Evolutionary conservation across 2,888 invertebrate species (phyloP), one percentile per base, ranked within the genome.

Genomic region (Lepidocyrtinus sp.): DNA sequence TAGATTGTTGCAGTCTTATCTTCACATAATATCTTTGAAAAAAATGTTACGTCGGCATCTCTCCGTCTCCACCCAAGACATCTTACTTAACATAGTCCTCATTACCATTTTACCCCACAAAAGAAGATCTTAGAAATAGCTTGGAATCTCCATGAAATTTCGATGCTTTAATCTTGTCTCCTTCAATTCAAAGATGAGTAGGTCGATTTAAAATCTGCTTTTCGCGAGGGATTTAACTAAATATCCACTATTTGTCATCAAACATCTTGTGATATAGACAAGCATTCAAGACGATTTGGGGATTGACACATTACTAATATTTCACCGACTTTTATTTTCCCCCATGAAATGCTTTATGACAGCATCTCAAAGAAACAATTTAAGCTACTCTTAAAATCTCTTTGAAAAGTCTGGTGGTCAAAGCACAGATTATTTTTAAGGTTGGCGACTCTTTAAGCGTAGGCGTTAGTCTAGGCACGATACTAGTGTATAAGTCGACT

Each of bases 261-360:
- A 36, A 36, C 5, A 36, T 50, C 36, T 36, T 36, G 5, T 12
- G 5, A 36, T 5, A 36, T 12, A 36, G 36, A 36, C 36, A 36
- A 36, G 5, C 36, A n/a, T n/a, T n/a, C n/a, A n/a, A n/a, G 36
- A 36, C 36, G 12, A 36, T 36, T 12, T 36, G 12, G 50, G 17
- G 50, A 50, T 50, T 50, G 50, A 50, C 50, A 50, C n/a, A n/a
- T 17, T 50, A 17, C 50, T n/a, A 50, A 50, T 50, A 50, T 50
- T 50, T 50, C 50, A 50, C 15, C 17, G n/a, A 36, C 50, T 50
- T 50, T 50, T 50, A 12, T 12, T 7, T 7, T 7, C 5, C 36
- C 12, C 5, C n/a, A n/a, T n/a, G 36, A 36, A 36, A 36, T 36
- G 36, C 50, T 50, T 50, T 50, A 50, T n/a, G n/a, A n/a, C n/a